phyloP scores from a whole-genome alignment of 2,888 invertebrate species.

The Caenorhabditis doughertyi region DNA sequence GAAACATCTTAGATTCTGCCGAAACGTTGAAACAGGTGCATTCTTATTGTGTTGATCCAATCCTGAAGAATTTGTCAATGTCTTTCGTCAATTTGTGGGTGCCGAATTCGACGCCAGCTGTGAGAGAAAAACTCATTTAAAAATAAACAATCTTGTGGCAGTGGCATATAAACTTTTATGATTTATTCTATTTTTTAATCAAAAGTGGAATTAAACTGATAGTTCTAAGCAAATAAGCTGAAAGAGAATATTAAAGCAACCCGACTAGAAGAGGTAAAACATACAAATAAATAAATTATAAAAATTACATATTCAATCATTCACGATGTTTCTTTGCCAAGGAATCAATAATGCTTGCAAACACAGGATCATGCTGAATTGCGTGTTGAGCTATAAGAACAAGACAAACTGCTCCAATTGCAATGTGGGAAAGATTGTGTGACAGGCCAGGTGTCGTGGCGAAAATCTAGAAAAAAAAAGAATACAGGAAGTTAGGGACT shows the following conservation, averaged over 20 bases:
- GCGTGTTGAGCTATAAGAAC: conserved; percentile 64
- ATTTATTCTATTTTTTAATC: conserved; percentile 15
- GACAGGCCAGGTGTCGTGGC: conserved; percentile 74
- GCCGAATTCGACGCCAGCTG: conserved; percentile 43
- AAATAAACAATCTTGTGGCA: conserved; percentile 48
- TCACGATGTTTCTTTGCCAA: conserved; percentile 41
- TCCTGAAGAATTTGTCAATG: conserved; percentile 12
- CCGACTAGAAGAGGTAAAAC: conserved; percentile 1
- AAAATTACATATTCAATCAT: not conserved
- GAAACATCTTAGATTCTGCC: conserved; percentile 45
- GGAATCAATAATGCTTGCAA: conserved; percentile 36
- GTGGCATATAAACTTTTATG: conserved; percentile 1
- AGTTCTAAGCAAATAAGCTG: conserved; percentile 1
- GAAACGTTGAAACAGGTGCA: conserved; percentile 50
- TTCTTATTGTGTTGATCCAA: conserved; percentile 10
- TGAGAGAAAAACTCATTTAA: conserved; percentile 38
- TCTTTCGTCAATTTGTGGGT: conserved; percentile 20
- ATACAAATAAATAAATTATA: conserved; percentile 20
- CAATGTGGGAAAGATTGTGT: conserved; percentile 75
- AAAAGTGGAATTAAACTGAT: not conserved
- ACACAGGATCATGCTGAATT: conserved; percentile 60
- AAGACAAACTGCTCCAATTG: conserved; percentile 77
- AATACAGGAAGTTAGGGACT: not conserved
- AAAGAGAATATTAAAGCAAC: not conserved
- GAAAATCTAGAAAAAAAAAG: conserved; percentile 71